Evolutionary conservation across 2,797 vertebrate species (phyloP), one percentile per base, ranked within the genome.

Genomic region (Xenopus petersii): DNA sequence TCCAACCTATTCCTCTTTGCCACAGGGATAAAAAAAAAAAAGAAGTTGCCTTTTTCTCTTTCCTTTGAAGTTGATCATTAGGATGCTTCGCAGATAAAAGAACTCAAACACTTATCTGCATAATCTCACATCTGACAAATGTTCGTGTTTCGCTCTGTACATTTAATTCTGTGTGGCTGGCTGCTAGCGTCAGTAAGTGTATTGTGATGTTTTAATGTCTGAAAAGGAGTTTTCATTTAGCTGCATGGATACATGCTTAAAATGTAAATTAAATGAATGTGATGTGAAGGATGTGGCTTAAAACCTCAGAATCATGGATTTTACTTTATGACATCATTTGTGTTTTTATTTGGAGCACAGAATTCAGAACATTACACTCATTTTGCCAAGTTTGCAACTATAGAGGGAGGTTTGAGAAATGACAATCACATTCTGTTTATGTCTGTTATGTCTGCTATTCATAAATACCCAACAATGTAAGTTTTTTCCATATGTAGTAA

Each of bases 61-160:
- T 86, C 79, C 89, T 93, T 93, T 93, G 91, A 93, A 89, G 91
- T 89, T 75, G 81, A 86, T 89, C 89, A 88, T 91, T 91, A 91
- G 87, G 83, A 87, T 88, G 87, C 88, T 92, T 91, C 88, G 85
- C 82, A 91, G 88, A 92, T 91, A 91, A 91, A 92, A 89, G 88
- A 87, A 86, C 84, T 79, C 75, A 81, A 86, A 89, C 85, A 87
- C 84, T 84, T 87, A 90, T 92, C 91, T 93, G 89, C 71, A 65
- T 77, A 84, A 84, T 85, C 89, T 91, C 88, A 89, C 81, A 84
- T 83, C 84, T 88, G 87, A 88, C 81, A 17, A 79, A 81, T 66
- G 81, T 83, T 87, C 86, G 77, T n/a, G 0, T 84, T 87, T 83
- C 77, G 75, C 1, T 72, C 75, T 84, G 70, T 74, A 70, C 62